Base-by-base conservation (phyloP, 2,888 invertebrate species). In the Aphrophora alni region DNA sequence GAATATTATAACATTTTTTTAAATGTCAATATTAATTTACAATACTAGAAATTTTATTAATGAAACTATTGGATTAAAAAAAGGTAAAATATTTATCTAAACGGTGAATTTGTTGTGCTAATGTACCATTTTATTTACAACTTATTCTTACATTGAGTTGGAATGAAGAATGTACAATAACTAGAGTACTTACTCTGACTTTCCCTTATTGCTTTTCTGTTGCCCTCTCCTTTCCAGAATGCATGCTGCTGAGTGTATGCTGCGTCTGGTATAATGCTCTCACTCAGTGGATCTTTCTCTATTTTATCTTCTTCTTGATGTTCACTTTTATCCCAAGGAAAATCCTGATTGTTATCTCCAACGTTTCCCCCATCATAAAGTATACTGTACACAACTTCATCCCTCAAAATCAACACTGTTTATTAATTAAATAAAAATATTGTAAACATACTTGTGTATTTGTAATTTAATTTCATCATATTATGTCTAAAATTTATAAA, bases 181-280 rank as follows among this genome's bases (percentile, higher is more conserved):
- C n/a, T n/a, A n/a, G n/a, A n/a, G n/a, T 51, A 69, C 51, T 75
- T 73, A 84, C 84, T 84, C 89, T 93, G 93, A 0, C 91, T 91
- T 38, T 86, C 87, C 82, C 93, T 90, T 79, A 93, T 92, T 8
- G 89, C 91, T 7, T 91, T 88, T 80, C 86, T 88, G 83, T 91
- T 90, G 17, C 90, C 92, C 87, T 91, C 90, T 2, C 90, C 90
- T 86, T 91, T 91, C 92, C 92, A 92, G 86, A 92, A 92, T 0
- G 91, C 89, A 82, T 90, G 90, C 68, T 84, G 84, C 21, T 82
- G 77, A 12, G 80, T 80, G 12, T 83, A 82, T 28, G 82, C 82
- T 25, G 76, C 59, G 24, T 83, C 83, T 4, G 83, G 75, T 27
- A 82, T 75, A n/a, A 73, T 38, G 28, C 78, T 69, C 17, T 83